phyloP scores from a whole-genome alignment of 2,797 vertebrate species.

The Epinephelus awoara region DNA sequence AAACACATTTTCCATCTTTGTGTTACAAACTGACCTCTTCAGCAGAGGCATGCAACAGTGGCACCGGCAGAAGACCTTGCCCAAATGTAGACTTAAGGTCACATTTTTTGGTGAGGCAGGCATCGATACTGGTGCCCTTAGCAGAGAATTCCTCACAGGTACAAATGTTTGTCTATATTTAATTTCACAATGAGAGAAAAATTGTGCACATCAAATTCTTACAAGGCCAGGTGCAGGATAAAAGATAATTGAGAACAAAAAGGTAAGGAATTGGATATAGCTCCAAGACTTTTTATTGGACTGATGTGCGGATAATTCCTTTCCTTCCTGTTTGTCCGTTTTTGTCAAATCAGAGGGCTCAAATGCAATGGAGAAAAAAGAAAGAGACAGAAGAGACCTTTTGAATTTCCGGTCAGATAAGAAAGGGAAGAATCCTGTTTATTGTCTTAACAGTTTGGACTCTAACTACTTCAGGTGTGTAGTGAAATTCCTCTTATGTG shows the following conservation, averaged over 20 bases:
- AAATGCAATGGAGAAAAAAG: background rate
- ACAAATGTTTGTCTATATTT: background rate
- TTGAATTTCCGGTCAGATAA: background rate
- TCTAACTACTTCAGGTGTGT: too few relatives aligned
- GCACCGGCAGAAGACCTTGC: background rate
- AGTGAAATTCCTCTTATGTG: too few relatives aligned
- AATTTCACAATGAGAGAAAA: background rate
- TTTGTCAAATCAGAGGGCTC: too few relatives aligned
- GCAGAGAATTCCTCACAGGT: constrained; percentile 24
- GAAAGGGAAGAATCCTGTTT: too few relatives aligned
- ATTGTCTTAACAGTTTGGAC: too few relatives aligned
- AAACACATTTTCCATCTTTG: constrained; percentile 16
- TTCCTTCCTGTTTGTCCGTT: too few relatives aligned
- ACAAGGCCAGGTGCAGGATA: background rate
- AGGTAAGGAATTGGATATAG: background rate
- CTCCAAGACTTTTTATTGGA: too few relatives aligned
- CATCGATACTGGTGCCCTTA: constrained; percentile 3
- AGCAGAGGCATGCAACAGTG: constrained; percentile 16
- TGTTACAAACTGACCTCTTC: background rate
- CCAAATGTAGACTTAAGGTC: constrained; percentile 3
- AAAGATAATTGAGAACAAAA: background rate
- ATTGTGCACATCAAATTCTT: background rate
- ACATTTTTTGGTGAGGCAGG: constrained; percentile 13
- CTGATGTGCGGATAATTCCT: too few relatives aligned
- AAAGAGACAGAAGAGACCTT: background rate